Evolutionary conservation across 2,113 vertebrate genomes (phyloP), one percentile per base, ranked within the genome.

Genomic region (Microcebus griseorufus): DNA sequence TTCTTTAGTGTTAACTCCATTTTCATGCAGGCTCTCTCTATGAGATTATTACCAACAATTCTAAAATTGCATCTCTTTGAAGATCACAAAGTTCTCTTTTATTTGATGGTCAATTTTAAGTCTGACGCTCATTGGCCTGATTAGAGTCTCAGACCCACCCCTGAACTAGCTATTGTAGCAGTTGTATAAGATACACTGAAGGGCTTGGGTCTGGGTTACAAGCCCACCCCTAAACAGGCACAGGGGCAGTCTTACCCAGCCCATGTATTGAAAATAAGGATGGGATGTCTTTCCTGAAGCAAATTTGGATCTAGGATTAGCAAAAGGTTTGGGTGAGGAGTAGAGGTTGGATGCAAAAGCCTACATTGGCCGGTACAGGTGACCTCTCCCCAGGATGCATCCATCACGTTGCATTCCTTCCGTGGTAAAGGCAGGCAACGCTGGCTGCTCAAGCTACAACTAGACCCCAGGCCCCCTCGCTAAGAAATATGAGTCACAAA

Each of bases 401-500:
- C 32, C 67, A 23, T 60, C n/a, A 62, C 65, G 13, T 37, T 87
- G 13, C 18, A 22, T 2, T 10, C 7, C 16, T 58, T 84, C 69
- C 48, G 13, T 11, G 22, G 32, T 73, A 32, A 65, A 88, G 58
- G 48, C 3, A 75, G 18, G 9, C n/a, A 67, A 80, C 4, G 2
- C 51, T 88, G 39, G 1, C 20, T 10, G 75, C 23, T 18, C 18
- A 22, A 58, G n/a, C 55, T 96, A 69, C 14, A 8, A 16, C 45
- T 29, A 70, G 87, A 70, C 32, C 23, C 18, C 72, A 89, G 34
- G 2, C 11, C 58, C 83, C n/a, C 25, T 90, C 37, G 17, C 70
- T 88, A 88, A 91, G 76, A 95, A 78, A 64, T 60, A 79, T 88
- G 72, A 94, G 65, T 95, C 94, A 93, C 34, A 58, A 95, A 81